Evolutionary conservation across 2,888 invertebrate species (phyloP).

Genomic region (Rhyacophila evoluta): DNA sequence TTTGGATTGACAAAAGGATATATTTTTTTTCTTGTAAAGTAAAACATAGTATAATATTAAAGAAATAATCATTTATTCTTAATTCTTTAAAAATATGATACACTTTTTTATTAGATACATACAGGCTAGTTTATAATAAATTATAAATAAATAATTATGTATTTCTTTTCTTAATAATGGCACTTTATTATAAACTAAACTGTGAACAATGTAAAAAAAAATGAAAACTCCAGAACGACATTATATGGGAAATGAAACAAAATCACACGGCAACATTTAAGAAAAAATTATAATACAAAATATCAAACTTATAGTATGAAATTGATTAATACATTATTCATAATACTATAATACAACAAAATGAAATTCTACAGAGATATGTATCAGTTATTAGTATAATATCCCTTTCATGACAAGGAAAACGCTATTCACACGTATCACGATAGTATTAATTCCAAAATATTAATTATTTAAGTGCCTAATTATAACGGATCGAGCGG

Average conservation of each 20-base stretch:
- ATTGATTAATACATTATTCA: neutral
- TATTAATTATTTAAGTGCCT: no score
- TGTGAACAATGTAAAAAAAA: neutral
- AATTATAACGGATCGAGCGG: no score
- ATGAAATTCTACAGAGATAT: neutral
- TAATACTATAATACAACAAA: neutral
- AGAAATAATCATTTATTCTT: conserved; percentile 15
- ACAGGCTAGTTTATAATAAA: conserved; percentile 1
- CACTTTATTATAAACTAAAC: conserved; percentile 36
- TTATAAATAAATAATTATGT: conserved; percentile 32
- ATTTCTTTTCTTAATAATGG: conserved; percentile 35
- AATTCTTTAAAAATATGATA: conserved; percentile 24
- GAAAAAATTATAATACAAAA: neutral
- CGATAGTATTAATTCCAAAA: no score
- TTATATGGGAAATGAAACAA: neutral
- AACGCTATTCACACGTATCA: no score
- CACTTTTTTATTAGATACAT: conserved; percentile 25
- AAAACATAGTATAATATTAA: neutral
- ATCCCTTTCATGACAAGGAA: no score
- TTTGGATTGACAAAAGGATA: no score
- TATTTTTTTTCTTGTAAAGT: no score
- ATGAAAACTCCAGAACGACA: neutral
- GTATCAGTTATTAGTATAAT: neutral
- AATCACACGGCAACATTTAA: neutral
- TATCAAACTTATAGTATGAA: neutral